Conservation (phyloP, 2,797 vertebrate species). For the Danio jaintianensis region DNA sequence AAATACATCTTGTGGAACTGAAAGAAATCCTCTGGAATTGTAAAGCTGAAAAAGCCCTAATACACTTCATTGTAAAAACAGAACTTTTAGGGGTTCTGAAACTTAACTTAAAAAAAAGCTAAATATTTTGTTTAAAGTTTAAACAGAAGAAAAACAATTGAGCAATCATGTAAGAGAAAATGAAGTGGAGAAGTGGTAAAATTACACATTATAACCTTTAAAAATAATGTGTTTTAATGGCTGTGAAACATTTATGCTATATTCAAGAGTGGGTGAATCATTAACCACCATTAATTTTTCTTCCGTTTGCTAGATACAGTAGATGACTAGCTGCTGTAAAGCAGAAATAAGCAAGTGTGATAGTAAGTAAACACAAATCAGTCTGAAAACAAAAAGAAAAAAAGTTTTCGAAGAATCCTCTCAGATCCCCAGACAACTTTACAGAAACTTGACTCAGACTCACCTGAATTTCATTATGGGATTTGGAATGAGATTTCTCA, state of each 20-base stretch:
- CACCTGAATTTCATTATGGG: slow-evolving; percentile 46
- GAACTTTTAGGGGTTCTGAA: neutral
- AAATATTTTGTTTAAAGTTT: neutral
- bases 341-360: slow-evolving; percentile 41
- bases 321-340: slow-evolving; percentile 52
- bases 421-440: slow-evolving; percentile 49
- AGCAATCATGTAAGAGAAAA: neutral
- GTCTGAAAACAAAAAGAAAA: slow-evolving; percentile 56
- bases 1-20: too few species aligned
- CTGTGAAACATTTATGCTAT: slow-evolving; percentile 41
- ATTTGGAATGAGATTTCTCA: slow-evolving; percentile 20
- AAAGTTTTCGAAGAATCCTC: slow-evolving; percentile 8
- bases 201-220: slow-evolving; percentile 32
- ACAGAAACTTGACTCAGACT: slow-evolving; percentile 51
- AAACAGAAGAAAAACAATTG: neutral
- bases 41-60: too few species aligned
- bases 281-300: slow-evolving; percentile 51
- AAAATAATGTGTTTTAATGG: slow-evolving; percentile 36
- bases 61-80: neutral
- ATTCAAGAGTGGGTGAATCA: slow-evolving; percentile 47
- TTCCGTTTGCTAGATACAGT: slow-evolving; percentile 26
- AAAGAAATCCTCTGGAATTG: too few species aligned
- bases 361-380: slow-evolving; percentile 57
- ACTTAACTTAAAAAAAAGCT: neutral
- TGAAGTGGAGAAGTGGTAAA: neutral